Evolutionary conservation across 2,888 invertebrate genomes (phyloP).

Genomic region (Poecilobothrus nobilitatus): DNA sequence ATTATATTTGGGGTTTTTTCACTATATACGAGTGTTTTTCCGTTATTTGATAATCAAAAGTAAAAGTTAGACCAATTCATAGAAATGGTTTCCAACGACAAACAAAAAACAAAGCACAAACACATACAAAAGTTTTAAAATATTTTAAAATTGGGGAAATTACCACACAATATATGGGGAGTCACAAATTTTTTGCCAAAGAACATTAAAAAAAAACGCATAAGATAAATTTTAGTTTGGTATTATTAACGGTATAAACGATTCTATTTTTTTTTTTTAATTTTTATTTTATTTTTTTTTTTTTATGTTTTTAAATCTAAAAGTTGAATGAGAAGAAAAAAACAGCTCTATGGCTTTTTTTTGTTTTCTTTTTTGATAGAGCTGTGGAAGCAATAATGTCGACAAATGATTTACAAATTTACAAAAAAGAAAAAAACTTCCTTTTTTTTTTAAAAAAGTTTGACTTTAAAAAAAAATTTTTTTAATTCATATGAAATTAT

Average conservation of each 20-base stretch:
- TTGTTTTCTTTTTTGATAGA: too few relatives aligned
- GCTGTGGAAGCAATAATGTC: too few relatives aligned
- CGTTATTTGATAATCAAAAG: not conserved
- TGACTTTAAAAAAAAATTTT: too few relatives aligned
- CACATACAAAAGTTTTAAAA: conserved; percentile 2
- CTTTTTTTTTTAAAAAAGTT: too few relatives aligned
- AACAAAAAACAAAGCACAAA: not conserved
- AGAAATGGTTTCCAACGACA: not conserved
- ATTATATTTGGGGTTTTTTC: too few relatives aligned
- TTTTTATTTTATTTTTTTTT: not conserved
- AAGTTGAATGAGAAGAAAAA: too few relatives aligned
- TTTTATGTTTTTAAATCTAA: not conserved
- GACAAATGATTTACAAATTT: too few relatives aligned
- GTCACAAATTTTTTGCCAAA: not conserved
- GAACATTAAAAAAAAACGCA: not conserved
- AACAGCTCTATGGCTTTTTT: too few relatives aligned
- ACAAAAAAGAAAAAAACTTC: too few relatives aligned
- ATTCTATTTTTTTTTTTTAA: not conserved
- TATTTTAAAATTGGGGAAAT: not conserved
- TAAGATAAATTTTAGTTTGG: not conserved
- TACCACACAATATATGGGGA: not conserved
- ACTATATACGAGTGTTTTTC: not conserved
- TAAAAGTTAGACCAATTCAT: not conserved
- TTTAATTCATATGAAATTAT: too few relatives aligned
- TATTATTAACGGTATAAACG: not conserved